Evolutionary conservation across 1,140 invertebrate genomes (phyloP), one percentile per base, ranked within the genome.

Genomic region (Apis laboriosa): DNA sequence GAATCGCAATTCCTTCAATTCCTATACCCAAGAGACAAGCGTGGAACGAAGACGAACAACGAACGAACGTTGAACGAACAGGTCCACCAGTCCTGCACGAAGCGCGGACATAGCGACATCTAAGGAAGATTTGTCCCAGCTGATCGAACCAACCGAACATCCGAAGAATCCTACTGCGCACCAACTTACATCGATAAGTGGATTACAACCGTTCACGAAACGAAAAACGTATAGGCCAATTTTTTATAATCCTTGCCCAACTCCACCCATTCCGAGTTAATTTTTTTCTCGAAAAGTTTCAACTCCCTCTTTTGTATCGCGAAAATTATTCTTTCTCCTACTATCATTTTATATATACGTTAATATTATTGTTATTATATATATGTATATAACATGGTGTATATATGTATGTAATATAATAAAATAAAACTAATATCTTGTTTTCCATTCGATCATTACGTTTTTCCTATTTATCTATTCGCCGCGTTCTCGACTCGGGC

Each of bases 161-260:
- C 82, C 91, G 72, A 80, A 88, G 67, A 90, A 75, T 81, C 79
- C 80, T 55, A 49, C 78, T 4, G 34, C 34, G 34, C 89, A 87
- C 58, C 90, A 88, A 60, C 92, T 92, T 61, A 75, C 87, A 67
- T 64, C 34, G 34, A 43, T 92, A 51, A 92, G 88, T 85, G 86
- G 86, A 58, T 85, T 93, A 70, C 92, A 93, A 83, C 93, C 93
- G 13, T 94, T 93, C 73, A 90, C 91, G 60, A 87, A 90, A 60
- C 92, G 90, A 66, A 94, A 94, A 86, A 90, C 90, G n/a, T 94
- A 94, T 80, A 92, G 92, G 74, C 93, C 93, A 12, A 94, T 94
- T 85, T 82, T 88, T 13, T 94, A 93, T 79, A 93, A 93, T 79
- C 93, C 93, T 72, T 90, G 89, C 68, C 84, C 91, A 68, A 75